A percentile compares a stretch with the other conserved stretches of the same genome.
Conservation (phyloP, 2,797 vertebrate species). For the Knipowitschia caucasica region DNA sequence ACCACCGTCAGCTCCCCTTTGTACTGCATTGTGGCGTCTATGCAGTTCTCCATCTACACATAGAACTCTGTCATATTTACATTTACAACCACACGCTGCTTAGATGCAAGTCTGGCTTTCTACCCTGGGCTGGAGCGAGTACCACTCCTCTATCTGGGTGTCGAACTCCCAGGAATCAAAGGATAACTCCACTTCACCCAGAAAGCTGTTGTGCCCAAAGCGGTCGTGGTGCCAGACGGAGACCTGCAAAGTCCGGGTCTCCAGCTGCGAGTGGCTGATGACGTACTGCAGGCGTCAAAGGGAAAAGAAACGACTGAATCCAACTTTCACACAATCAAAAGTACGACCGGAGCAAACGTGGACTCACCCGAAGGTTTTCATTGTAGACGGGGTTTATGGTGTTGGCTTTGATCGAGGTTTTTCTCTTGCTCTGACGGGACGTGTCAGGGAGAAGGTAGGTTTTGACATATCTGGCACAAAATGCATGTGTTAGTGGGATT, state of each 20-base stretch:
- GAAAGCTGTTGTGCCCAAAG: conserved; percentile 92
- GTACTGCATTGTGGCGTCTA: conserved; percentile 86
- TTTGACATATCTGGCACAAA: conserved; percentile 87
- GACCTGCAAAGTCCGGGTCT: conserved; percentile 90
- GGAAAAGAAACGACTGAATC: neutral
- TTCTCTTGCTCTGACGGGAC: conserved; percentile 93
- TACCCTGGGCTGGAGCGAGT: conserved; percentile 91
- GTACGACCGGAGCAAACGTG: too few relatives aligned
- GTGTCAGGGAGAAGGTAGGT: conserved; percentile 93
- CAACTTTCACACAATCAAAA: neutral
- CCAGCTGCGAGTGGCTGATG: conserved; percentile 94
- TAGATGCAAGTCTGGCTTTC: neutral
- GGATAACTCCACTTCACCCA: conserved; percentile 93
- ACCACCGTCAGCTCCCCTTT: conserved; percentile 93
- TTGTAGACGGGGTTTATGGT: conserved; percentile 90
- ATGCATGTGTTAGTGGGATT: neutral
- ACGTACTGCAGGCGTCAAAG: conserved; percentile 81
- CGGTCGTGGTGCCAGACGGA: conserved; percentile 97
- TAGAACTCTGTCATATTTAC: neutral
- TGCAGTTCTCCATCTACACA: conserved; percentile 75
- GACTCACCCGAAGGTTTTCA: conserved; percentile 87
- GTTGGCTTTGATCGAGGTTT: conserved; percentile 93
- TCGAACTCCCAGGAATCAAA: conserved; percentile 97
- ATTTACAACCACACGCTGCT: neutral
- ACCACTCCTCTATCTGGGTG: conserved; percentile 87